Evolutionary conservation across 2,113 vertebrate species (phyloP).

Genomic region (Hydrolagus affinis): DNA sequence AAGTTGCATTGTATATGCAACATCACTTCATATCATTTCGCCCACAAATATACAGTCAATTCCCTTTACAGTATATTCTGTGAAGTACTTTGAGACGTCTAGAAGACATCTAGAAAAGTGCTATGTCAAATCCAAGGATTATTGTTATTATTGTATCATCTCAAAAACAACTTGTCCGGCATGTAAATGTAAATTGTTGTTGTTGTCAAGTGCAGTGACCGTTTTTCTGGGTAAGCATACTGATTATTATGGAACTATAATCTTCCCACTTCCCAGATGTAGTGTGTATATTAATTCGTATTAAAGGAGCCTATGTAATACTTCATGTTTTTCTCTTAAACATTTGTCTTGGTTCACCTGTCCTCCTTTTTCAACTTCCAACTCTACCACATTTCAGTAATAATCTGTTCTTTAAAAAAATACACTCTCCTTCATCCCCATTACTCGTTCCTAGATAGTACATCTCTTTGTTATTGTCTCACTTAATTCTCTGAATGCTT

Average conservation of each 20-base stretch:
- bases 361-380: slow-evolving; percentile 15
- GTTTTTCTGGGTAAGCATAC: too few species aligned
- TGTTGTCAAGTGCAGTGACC: too few species aligned
- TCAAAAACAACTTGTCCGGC: not conserved
- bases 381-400: slow-evolving; percentile 2
- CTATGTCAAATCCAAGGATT: not conserved
- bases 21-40: too few species aligned
- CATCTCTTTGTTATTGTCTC: slow-evolving; percentile 22
- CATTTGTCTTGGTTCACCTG: slow-evolving; percentile 15
- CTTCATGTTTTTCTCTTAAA: not conserved
- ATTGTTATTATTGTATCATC: too few species aligned
- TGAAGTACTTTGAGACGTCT: too few species aligned
- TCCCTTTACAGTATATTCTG: too few species aligned
- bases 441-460: slow-evolving; percentile 17
- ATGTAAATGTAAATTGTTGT: too few species aligned
- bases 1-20: too few species aligned
- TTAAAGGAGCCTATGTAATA: not conserved
- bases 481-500: slow-evolving; percentile 36
- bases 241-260: too few species aligned
- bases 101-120: too few species aligned
- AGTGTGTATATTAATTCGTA: not conserved
- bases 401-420: not conserved
- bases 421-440: not conserved
- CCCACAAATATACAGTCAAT: too few species aligned
- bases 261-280: too few species aligned